Percentiles rank a stretch among this genome's conserved stretches.
These are phyloP conservation scores for Daubentonia madagascariensis DNA, from an alignment of 2,113 vertebrate genomes.

Conservation along the genomic window DNA sequence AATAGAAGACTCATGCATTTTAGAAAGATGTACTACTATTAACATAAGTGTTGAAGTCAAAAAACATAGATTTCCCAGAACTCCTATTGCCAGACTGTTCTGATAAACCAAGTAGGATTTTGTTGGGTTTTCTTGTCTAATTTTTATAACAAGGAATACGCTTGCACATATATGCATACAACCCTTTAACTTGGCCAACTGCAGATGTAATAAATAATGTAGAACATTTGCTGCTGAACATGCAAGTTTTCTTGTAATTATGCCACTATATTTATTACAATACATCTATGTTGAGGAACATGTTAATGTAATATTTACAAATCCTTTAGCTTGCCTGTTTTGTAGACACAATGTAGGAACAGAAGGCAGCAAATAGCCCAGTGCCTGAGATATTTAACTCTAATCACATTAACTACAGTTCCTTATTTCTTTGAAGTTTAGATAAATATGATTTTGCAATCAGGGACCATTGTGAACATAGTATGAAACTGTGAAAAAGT, in stretches of 20 bases:
- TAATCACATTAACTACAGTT: not conserved
- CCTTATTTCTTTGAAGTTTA: not conserved
- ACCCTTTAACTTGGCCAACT: not conserved
- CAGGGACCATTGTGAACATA: not conserved
- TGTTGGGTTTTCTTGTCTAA: not conserved
- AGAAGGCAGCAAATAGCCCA: not conserved
- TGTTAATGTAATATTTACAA: constrained; percentile 29
- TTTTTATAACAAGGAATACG: not conserved
- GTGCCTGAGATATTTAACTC: not conserved
- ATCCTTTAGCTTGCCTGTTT: constrained; percentile 5
- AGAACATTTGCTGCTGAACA: constrained; percentile 2
- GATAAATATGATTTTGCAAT: constrained; percentile 11
- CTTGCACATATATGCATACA: not conserved
- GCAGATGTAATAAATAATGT: not conserved
- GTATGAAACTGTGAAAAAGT: not conserved
- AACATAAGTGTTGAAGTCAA: not conserved
- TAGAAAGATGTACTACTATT: not conserved
- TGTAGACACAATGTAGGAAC: not conserved
- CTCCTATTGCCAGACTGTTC: not conserved
- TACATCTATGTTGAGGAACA: not conserved
- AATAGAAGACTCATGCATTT: not conserved
- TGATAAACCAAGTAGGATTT: not conserved
- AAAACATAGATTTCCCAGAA: not conserved
- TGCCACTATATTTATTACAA: not conserved
- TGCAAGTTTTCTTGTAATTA: not conserved